A percentile compares a stretch with the other conserved stretches of the same genome.
These are phyloP conservation scores for Andrena trimmerana DNA, from an alignment of 2,888 invertebrate genomes.

Conservation along the genomic window DNA sequence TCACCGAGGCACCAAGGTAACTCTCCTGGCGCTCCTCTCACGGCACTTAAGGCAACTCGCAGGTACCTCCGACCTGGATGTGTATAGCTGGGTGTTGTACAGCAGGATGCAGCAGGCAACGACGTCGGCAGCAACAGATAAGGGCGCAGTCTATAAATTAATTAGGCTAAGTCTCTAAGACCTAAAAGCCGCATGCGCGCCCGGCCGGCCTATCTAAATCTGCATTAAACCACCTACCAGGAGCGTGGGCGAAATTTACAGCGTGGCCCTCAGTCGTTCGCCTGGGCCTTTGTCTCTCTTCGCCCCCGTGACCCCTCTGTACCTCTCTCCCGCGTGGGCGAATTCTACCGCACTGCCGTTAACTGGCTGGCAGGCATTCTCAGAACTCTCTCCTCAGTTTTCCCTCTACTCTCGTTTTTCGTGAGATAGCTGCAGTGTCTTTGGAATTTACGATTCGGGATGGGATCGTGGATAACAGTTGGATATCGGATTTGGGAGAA, in stretches of 20 bases:
- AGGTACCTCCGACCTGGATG: constrained; percentile 28
- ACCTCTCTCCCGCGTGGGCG: constrained; percentile 19
- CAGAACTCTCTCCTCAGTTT: neutral
- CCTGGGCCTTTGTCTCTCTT: constrained; percentile 25
- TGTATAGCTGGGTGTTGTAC: constrained; percentile 43
- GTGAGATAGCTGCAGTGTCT: neutral
- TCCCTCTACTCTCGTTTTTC: neutral
- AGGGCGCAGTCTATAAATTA: constrained; percentile 82
- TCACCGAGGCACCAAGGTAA: constrained; percentile 49
- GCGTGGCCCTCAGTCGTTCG: constrained; percentile 38
- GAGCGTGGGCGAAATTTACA: constrained; percentile 74
- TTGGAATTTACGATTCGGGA: neutral
- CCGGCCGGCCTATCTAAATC: constrained; percentile 78
- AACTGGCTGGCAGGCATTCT: constrained; percentile 8
- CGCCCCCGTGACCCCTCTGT: constrained; percentile 24
- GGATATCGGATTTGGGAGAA: neutral
- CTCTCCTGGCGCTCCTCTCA: constrained; percentile 48
- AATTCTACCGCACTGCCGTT: constrained; percentile 40
- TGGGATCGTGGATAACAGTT: neutral
- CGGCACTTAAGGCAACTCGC: constrained; percentile 59
- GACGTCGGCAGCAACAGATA: constrained; percentile 76
- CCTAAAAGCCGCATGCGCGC: constrained; percentile 78
- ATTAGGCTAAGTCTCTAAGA: constrained; percentile 82
- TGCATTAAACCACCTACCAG: constrained; percentile 80
- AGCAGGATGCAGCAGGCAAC: constrained; percentile 60